Conservation (phyloP, 1,140 invertebrate species). For the Bemisia tabaci region DNA sequence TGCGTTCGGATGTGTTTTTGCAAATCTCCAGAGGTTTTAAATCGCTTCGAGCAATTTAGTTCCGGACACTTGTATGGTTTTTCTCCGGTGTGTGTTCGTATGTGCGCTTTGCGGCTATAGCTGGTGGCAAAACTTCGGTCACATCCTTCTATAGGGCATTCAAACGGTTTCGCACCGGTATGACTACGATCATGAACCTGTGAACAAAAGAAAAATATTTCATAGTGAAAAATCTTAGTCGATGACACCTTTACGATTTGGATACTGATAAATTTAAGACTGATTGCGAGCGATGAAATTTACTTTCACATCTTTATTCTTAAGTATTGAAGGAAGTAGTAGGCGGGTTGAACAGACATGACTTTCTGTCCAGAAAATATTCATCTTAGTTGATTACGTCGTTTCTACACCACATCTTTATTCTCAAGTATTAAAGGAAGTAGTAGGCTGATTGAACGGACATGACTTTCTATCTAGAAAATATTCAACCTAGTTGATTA, state of each 20-base stretch:
- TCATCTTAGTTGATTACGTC: too few relatives aligned
- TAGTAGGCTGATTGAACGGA: background rate
- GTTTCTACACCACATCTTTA: background rate
- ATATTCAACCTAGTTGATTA: too few relatives aligned
- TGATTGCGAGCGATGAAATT: too few relatives aligned
- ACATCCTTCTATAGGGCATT: conserved; percentile 42
- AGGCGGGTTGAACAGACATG: background rate
- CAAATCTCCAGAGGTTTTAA: conserved; percentile 54
- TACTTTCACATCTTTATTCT: background rate
- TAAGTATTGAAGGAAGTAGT: background rate
- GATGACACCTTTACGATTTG: background rate
- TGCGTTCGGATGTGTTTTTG: conserved; percentile 54
- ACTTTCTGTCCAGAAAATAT: background rate
- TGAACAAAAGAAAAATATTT: conserved; percentile 19
- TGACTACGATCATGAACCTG: conserved; percentile 51
- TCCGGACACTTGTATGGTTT: conserved; percentile 49
- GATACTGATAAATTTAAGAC: too few relatives aligned
- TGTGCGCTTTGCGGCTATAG: conserved; percentile 51
- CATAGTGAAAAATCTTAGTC: background rate
- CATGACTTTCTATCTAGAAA: background rate
- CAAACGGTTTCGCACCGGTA: conserved; percentile 45
- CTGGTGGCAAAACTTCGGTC: conserved; percentile 51
- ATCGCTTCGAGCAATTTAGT: conserved; percentile 42
- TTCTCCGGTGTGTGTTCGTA: conserved; percentile 51
- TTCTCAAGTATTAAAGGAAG: background rate